Evolutionary conservation across 2,797 vertebrate species (phyloP).

Genomic region (Menidia menidia): DNA sequence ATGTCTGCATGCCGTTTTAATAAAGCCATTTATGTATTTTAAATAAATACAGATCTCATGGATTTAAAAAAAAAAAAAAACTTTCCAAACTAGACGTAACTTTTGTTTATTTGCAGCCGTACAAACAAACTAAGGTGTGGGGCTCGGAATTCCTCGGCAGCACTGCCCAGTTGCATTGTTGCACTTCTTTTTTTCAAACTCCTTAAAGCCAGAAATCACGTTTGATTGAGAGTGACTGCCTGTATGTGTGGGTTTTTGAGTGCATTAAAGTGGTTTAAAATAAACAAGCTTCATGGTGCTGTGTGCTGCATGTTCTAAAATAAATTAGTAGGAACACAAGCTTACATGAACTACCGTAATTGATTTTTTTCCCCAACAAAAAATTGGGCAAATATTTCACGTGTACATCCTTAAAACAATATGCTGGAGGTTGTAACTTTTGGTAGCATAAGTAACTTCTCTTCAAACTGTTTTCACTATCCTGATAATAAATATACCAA

Average conservation of each 20-base stretch:
- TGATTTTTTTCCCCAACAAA: no score
- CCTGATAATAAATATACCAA: no score
- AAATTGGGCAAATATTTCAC: no score
- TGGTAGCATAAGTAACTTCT: no score
- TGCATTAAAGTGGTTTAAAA: conserved; percentile 42
- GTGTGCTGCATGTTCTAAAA: background rate
- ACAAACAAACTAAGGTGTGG: conserved; percentile 37
- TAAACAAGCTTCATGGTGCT: conserved; percentile 3
- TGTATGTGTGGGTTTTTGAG: conserved; percentile 22
- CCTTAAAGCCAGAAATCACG: conserved; percentile 23
- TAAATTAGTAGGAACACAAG: no score
- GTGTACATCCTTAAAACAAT: no score
- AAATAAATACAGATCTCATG: background rate
- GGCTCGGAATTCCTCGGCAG: conserved; percentile 34
- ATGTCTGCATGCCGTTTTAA: conserved; percentile 27
- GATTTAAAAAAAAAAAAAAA: no score
- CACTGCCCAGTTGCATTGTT: conserved; percentile 46
- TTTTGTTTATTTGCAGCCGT: background rate
- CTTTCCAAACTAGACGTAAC: no score
- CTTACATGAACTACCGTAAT: no score
- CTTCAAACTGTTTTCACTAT: no score
- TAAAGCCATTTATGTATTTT: background rate
- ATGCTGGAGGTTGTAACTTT: no score
- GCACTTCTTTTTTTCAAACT: conserved; percentile 25
- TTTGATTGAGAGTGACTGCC: conserved; percentile 11